Conservation (phyloP, 2,888 invertebrate species). For the Embidobia sp. region DNA sequence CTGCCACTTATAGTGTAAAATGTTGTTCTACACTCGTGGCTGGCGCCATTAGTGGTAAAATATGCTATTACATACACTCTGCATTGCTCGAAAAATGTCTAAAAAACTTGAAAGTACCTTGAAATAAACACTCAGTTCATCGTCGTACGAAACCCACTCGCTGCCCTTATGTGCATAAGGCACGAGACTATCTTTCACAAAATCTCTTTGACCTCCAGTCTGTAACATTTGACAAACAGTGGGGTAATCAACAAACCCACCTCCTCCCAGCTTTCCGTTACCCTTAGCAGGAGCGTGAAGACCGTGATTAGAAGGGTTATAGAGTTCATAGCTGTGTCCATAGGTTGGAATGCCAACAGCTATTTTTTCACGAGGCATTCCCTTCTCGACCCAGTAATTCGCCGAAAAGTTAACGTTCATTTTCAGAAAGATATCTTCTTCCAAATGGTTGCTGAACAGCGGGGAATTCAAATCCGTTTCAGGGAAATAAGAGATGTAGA, state of each 20-base stretch:
- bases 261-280: conserved; percentile 85
- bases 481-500: conserved; percentile 88
- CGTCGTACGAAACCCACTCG: conserved; percentile 94
- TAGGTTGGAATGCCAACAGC: conserved; percentile 94
- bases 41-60: no score
- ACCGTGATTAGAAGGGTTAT: conserved; percentile 86
- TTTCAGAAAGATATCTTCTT: conserved; percentile 86
- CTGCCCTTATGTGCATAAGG: conserved; percentile 87
- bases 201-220: conserved; percentile 83
- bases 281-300: conserved; percentile 88
- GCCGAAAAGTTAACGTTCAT: conserved; percentile 92
- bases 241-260: conserved; percentile 88
- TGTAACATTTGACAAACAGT: conserved; percentile 87
- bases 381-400: conserved; percentile 88
- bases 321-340: conserved; percentile 86
- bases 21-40: no score
- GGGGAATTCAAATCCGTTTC: conserved; percentile 94
- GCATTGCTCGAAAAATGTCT: no score
- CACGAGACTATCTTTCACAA: conserved; percentile 87
- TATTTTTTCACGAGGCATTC: conserved; percentile 89
- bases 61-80: no score
- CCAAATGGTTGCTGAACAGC: conserved; percentile 84
- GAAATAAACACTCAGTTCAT: conserved; percentile 86
- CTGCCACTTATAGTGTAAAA: no score
- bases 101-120: conserved; percentile 85